Percentiles rank a stretch among this genome's conserved stretches.
Conservation (phyloP, 2,113 vertebrate genomes). For the Struthio camelus region DNA sequence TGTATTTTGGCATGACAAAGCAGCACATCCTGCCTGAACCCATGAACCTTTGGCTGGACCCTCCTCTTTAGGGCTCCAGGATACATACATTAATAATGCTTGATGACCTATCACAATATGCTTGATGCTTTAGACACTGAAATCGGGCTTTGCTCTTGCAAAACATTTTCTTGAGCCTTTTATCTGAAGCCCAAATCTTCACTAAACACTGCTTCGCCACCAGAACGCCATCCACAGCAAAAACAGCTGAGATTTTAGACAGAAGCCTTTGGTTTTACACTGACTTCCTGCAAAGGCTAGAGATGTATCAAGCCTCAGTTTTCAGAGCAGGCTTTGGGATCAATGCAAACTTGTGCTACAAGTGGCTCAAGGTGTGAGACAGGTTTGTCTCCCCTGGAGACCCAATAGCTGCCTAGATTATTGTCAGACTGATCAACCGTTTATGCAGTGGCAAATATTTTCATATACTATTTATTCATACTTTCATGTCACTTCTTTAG, state of each 20-base stretch:
- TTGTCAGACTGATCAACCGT: background rate
- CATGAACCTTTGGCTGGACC: constrained; percentile 3
- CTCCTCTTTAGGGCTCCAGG: background rate
- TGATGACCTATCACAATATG: background rate
- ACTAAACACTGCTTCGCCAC: background rate
- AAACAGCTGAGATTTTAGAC: background rate
- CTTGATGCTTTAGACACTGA: background rate
- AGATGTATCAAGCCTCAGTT: background rate
- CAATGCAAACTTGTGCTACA: constrained; percentile 31
- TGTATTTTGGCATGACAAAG: constrained; percentile 22
- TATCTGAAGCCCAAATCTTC: background rate
- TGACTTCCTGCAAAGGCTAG: background rate
- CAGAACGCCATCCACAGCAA: background rate
- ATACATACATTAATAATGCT: background rate
- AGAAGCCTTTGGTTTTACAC: background rate
- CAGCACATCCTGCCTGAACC: constrained; percentile 51
- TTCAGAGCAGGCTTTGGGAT: background rate
- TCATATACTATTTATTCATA: constrained; percentile 4
- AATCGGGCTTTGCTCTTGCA: background rate
- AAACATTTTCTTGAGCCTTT: background rate
- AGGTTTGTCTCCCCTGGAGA: background rate
- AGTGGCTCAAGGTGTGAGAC: background rate
- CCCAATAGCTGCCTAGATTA: background rate
- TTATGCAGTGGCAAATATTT: constrained; percentile 28
- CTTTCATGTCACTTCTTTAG: background rate